Conservation (phyloP, 1,140 invertebrate species). For the Tetragnatha versicolor region DNA sequence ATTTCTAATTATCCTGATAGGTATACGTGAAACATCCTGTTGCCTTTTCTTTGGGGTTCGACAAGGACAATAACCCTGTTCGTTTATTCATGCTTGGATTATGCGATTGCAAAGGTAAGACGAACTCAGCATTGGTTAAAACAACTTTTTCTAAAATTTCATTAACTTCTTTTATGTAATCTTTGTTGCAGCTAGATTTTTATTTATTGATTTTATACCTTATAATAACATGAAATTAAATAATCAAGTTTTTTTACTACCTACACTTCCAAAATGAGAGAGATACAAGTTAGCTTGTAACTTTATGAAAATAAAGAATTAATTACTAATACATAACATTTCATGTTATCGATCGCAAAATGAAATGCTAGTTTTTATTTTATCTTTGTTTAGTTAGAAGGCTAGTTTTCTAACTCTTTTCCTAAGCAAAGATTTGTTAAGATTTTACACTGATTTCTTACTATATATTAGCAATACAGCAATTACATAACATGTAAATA, state of each 20-base stretch:
- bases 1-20: background rate
- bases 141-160: background rate
- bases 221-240: too few relatives aligned
- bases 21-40: conserved; percentile 8
- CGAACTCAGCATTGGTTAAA: background rate
- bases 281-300: background rate
- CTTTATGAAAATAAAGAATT: too few relatives aligned
- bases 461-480: too few relatives aligned
- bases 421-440: too few relatives aligned
- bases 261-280: background rate
- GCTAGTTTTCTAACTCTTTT: too few relatives aligned
- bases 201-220: background rate
- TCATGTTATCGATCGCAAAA: too few relatives aligned
- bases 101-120: conserved; percentile 33
- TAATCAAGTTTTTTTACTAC: background rate
- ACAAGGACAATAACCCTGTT: conserved; percentile 11
- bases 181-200: background rate
- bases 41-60: conserved; percentile 6
- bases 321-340: too few relatives aligned
- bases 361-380: too few relatives aligned
- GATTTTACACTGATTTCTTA: too few relatives aligned
- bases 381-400: too few relatives aligned
- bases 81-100: conserved; percentile 21
- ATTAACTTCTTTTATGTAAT: background rate
- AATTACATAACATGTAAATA: background rate